A percentile compares a stretch with the other conserved stretches of the same genome.
These are phyloP conservation scores for Labeo calbasu DNA, from an alignment of 2,797 vertebrate genomes.

Conservation along the genomic window DNA sequence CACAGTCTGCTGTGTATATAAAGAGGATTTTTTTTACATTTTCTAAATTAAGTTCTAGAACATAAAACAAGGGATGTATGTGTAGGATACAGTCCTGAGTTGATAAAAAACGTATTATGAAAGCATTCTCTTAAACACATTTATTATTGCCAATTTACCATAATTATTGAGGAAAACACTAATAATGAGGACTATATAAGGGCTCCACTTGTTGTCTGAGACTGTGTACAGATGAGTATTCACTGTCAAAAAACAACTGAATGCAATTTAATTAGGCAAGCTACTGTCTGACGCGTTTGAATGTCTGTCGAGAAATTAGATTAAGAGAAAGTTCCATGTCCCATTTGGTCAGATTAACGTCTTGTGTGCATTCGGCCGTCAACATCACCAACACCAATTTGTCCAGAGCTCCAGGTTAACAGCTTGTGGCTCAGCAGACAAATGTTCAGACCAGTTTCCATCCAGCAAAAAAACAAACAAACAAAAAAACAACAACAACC, in stretches of 20 bases:
- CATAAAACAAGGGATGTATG: neutral
- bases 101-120: neutral
- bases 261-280: conserved; percentile 38
- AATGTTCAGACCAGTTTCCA: neutral
- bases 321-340: neutral
- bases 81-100: neutral
- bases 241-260: conserved; percentile 1
- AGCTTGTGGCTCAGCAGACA: neutral
- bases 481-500: no score
- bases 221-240: neutral
- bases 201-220: neutral
- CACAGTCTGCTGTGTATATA: neutral
- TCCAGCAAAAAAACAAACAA: no score
- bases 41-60: neutral
- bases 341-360: conserved; percentile 47
- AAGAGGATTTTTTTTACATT: no score
- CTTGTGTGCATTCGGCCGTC: neutral
- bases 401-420: neutral
- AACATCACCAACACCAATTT: neutral
- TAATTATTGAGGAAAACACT: neutral
- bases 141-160: neutral
- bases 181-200: neutral
- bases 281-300: conserved; percentile 9
- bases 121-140: neutral
- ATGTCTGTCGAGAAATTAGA: conserved; percentile 16